Base-by-base conservation (phyloP, 1,140 invertebrate species). In the Agrilus planipennis region DNA sequence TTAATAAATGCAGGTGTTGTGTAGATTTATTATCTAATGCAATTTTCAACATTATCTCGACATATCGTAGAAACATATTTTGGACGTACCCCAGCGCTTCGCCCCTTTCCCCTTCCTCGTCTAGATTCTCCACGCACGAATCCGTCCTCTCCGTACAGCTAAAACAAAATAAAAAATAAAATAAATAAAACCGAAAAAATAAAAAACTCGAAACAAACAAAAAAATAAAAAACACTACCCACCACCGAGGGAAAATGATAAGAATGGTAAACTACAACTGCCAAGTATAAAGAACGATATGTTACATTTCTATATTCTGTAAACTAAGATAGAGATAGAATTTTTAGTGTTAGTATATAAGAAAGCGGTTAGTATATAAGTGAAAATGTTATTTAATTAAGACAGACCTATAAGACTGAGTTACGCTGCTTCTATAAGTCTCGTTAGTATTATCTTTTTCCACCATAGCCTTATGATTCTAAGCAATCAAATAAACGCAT, bases 61-160 rank as follows among this genome's bases (percentile, higher is more conserved):
- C n/a, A n/a, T n/a, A n/a, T n/a, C n/a, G n/a, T n/a, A n/a, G n/a
- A n/a, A n/a, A n/a, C n/a, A n/a, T n/a, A n/a, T n/a, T n/a, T n/a
- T n/a, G 42, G 51, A 62, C 60, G 47, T 60, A 62, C 60, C 58
- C 54, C 55, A 45, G 49, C 44, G 47, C 60, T 58, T 50, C 60
- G 52, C 41, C 61, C 59, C 50, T 62, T 62, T 46, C 60, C 59
- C 49, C 59, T 49, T 30, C 61, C 58, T 39, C 59, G 53, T 44
- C 59, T 51, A 51, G 59, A 56, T 45, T 63, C 59, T 40, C 56
- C 58, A 48, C 58, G 53, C 37, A 56, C 50, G 51, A 53, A 57
- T 50, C 55, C 50, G 34, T 44, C 53, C 34, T 63, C 59, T 49
- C 57, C 58, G 44, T 60, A 61, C 19, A 63, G 53, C 59, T 61